phyloP scores from a whole-genome alignment of 1,140 invertebrate species.

The Chelonus insularis region DNA sequence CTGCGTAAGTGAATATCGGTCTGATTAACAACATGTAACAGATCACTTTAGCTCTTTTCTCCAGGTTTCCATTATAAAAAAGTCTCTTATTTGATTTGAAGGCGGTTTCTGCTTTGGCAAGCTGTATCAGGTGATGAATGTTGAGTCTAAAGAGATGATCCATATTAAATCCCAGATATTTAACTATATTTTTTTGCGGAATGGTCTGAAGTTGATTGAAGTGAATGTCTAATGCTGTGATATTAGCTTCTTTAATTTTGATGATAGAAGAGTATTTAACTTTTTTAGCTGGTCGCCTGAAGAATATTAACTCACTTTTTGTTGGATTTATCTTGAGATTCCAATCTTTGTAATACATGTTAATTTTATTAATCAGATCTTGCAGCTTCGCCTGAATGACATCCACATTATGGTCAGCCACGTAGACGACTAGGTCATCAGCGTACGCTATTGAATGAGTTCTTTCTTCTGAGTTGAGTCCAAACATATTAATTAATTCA shows the following conservation, averaged over 20 bases:
- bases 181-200: conserved; percentile 17
- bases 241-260: not conserved
- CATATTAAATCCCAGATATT: conserved; percentile 18
- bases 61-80: conserved; percentile 18
- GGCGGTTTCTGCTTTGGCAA: conserved; percentile 23
- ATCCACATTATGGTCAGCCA: not conserved
- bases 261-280: not conserved
- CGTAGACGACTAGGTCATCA: conserved; percentile 17
- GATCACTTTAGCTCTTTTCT: conserved; percentile 19
- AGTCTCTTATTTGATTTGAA: conserved; percentile 4
- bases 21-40: conserved; percentile 28
- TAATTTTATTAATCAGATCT: conserved; percentile 1
- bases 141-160: conserved; percentile 6
- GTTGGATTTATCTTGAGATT: conserved; percentile 10
- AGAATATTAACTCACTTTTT: conserved; percentile 8
- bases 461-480: not conserved
- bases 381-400: not conserved
- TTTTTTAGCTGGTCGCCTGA: conserved; percentile 5
- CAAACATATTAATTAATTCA: conserved; percentile 13
- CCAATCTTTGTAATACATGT: conserved; percentile 12
- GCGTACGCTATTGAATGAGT: conserved; percentile 10
- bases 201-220: not conserved
- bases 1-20: conserved; percentile 29
- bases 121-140: conserved; percentile 16
- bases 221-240: not conserved